Base-by-base conservation (phyloP, 2,113 vertebrate species). In the Sarotherodon lohbergeri region DNA sequence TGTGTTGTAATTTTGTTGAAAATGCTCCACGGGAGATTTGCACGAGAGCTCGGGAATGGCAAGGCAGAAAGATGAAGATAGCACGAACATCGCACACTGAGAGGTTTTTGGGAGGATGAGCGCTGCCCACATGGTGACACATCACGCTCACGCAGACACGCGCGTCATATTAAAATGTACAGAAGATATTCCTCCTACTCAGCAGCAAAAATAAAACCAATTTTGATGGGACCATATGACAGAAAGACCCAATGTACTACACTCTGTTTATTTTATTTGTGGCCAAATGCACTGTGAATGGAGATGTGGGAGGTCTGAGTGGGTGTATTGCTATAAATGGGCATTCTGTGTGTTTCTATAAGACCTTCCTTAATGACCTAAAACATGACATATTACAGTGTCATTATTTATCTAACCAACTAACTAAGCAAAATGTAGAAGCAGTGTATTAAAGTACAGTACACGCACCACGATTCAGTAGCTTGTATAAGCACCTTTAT, bases 131-230 rank as follows among this genome's bases (percentile, higher is more conserved):
- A 32, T 29, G 76, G 59, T 91, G 89, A 88, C 92, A 90, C 88
- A 80, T 76, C 48, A 17, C 61, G 3, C 56, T 90, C 86, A 56
- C 59, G 59, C 81, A 61, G 63, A 78, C 73, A 13, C 36, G 34
- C n/a, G 55, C 86, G 73, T 83, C 66, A 80, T 16, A 61, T 86
- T 43, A 81, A 82, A 61, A 29, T 3, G 80, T 66, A 27, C 3
- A 2, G 78, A 90, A 86, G 34, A 91, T 82, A 55, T 87, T 80
- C 91, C 87, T 79, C 91, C 90, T 32, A 94, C 90, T 90, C 89
- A 73, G 76, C 39, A 39, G 89, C 63, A 46, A 56, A 87, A 88
- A 89, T 87, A 87, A 86, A 84, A 86, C 12, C 36, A 46, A 5
- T 57, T 90, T 57, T 19, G 34, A 86, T 54, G 43, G 29, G 39